These are phyloP conservation scores for Odontomachus brunneus DNA, from an alignment of 1,140 invertebrate genomes.

Conservation along the genomic window DNA sequence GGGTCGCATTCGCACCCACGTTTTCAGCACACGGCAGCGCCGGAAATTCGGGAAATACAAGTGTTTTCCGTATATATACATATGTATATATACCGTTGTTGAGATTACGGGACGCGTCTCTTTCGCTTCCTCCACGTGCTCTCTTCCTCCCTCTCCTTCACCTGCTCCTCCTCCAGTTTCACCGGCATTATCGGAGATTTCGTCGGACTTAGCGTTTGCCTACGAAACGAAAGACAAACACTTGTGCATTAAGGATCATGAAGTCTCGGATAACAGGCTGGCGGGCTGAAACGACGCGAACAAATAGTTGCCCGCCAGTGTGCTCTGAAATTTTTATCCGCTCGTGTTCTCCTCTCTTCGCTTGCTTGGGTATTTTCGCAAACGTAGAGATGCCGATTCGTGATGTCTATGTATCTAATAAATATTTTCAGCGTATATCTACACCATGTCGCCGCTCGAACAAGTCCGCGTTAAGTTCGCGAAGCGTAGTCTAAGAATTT, in stretches of 20 bases:
- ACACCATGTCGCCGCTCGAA: too few species aligned
- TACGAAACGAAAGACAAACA: conserved; percentile 47
- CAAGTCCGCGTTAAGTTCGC: too few species aligned
- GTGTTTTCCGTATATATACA: neutral
- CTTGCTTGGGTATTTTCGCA: too few species aligned
- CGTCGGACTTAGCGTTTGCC: conserved; percentile 12
- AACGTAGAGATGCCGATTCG: too few species aligned
- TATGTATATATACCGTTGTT: neutral
- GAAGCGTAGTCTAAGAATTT: too few species aligned
- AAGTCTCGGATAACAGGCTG: conserved; percentile 5
- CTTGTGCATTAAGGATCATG: conserved; percentile 36
- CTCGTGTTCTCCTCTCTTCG: neutral
- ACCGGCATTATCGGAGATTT: conserved; percentile 7
- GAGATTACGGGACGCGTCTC: neutral
- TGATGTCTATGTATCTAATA: too few species aligned
- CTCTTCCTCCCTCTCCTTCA: too few species aligned
- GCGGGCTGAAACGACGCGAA: conserved; percentile 26
- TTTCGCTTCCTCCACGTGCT: too few species aligned
- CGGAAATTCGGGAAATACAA: neutral
- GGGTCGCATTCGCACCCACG: too few species aligned
- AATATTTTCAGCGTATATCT: too few species aligned
- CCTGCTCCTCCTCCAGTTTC: too few species aligned
- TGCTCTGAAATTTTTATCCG: conserved; percentile 9
- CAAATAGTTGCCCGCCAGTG: neutral
- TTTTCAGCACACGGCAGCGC: neutral